These are phyloP conservation scores for Orgyia antiqua DNA, from an alignment of 2,888 invertebrate genomes.

Conservation along the genomic window DNA sequence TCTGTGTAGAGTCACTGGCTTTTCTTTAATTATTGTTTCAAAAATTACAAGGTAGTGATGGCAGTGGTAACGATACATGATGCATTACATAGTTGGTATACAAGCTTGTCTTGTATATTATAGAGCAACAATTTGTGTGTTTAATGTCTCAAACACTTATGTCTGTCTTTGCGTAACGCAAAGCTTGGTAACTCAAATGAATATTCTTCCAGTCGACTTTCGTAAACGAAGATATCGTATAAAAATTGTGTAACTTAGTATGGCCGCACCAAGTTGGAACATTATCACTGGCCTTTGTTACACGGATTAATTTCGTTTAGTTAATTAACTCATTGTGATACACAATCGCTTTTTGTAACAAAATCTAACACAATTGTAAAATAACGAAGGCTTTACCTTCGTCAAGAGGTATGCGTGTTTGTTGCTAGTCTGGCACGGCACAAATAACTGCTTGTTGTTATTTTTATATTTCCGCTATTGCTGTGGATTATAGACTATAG, in stretches of 20 bases:
- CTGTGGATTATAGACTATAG: too few relatives aligned
- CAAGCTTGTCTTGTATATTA: too few relatives aligned
- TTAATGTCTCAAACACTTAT: too few relatives aligned
- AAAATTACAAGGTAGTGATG: too few relatives aligned
- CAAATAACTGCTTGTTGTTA: background rate
- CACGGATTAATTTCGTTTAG: constrained; percentile 40
- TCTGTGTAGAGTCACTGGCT: too few relatives aligned
- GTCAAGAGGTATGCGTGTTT: background rate
- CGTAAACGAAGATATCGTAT: constrained; percentile 66
- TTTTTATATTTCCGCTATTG: background rate
- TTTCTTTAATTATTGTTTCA: too few relatives aligned
- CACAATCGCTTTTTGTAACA: constrained; percentile 24
- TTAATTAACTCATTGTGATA: constrained; percentile 34
- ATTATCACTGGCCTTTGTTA: constrained; percentile 40
- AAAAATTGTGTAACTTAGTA: constrained; percentile 58
- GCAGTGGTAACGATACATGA: too few relatives aligned
- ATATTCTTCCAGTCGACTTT: constrained; percentile 51
- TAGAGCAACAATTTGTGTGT: too few relatives aligned
- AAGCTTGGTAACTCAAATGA: constrained; percentile 36
- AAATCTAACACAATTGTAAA: constrained; percentile 2
- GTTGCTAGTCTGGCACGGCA: background rate
- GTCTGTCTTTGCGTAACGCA: constrained; percentile 39
- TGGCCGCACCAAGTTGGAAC: constrained; percentile 37
- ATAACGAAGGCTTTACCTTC: background rate
- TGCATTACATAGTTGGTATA: too few relatives aligned